Conservation (phyloP, 2,888 invertebrate species). For the Argynnis bischoffii region DNA sequence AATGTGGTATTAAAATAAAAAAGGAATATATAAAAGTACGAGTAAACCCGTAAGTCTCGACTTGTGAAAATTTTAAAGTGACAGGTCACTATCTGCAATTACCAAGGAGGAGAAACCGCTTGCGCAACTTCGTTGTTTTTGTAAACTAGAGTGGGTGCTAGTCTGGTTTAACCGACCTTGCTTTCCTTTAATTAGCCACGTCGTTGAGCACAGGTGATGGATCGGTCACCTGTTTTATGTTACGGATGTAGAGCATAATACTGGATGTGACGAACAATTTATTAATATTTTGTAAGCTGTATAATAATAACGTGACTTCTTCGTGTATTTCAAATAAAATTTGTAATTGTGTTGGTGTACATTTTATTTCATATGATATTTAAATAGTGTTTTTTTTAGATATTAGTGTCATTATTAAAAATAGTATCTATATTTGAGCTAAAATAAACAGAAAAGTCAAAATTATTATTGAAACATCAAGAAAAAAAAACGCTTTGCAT, state of each 20-base stretch:
- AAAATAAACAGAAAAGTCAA: no score
- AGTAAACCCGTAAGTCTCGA: background rate
- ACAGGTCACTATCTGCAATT: conserved; percentile 24
- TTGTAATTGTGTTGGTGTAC: no score
- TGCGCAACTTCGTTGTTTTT: conserved; percentile 58
- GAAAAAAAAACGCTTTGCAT: no score
- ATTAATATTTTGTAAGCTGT: background rate
- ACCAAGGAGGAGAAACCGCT: conserved; percentile 42
- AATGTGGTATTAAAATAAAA: no score
- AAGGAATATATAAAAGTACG: no score
- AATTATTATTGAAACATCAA: no score
- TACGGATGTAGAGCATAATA: conserved; percentile 41
- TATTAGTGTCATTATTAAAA: no score
- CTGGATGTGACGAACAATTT: conserved; percentile 38
- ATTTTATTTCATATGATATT: no score
- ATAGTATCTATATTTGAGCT: no score
- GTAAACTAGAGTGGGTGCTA: conserved; percentile 63
- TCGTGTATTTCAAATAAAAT: no score
- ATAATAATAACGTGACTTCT: background rate
- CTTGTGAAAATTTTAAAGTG: conserved; percentile 9
- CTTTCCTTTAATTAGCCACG: conserved; percentile 76
- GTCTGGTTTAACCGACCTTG: conserved; percentile 74
- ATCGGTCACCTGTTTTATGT: conserved; percentile 71
- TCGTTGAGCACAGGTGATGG: conserved; percentile 72
- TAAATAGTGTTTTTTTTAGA: no score